Evolutionary conservation across 2,113 vertebrate genomes (phyloP).

Genomic region (Mustela lutreola): DNA sequence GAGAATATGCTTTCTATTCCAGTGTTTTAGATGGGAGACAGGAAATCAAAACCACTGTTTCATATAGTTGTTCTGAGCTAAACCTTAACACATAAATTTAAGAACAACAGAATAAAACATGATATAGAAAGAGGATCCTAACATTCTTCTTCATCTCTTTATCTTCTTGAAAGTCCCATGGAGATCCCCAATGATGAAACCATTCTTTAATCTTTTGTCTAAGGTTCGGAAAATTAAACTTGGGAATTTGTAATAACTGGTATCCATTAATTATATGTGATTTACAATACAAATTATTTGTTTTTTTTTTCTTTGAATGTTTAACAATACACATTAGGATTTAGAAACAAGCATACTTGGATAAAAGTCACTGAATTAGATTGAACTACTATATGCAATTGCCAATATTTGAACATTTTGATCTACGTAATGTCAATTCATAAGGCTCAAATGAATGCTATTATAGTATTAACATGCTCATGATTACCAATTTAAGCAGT

Average conservation of each 20-base stretch:
- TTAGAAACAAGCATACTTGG: neutral
- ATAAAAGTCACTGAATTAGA: neutral
- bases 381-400: neutral
- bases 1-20: neutral
- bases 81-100: neutral
- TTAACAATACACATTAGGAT: neutral
- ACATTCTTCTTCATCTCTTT: neutral
- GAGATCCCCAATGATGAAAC: neutral
- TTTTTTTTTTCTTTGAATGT: neutral
- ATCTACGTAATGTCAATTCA: neutral
- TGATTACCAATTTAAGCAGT: neutral
- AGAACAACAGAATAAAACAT: neutral
- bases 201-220: neutral
- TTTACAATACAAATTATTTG: neutral
- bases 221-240: neutral
- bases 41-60: neutral
- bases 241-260: neutral
- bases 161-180: neutral
- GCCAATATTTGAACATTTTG: slow-evolving; percentile 15
- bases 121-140: neutral
- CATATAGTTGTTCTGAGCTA: neutral
- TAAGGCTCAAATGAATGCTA: neutral
- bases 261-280: neutral
- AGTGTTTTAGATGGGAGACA: neutral
- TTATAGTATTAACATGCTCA: neutral